Percentiles rank a stretch among this genome's conserved stretches.
These are phyloP conservation scores for Nothocercus nigrocapillus DNA, from an alignment of 2,113 vertebrate genomes.

Conservation along the genomic window DNA sequence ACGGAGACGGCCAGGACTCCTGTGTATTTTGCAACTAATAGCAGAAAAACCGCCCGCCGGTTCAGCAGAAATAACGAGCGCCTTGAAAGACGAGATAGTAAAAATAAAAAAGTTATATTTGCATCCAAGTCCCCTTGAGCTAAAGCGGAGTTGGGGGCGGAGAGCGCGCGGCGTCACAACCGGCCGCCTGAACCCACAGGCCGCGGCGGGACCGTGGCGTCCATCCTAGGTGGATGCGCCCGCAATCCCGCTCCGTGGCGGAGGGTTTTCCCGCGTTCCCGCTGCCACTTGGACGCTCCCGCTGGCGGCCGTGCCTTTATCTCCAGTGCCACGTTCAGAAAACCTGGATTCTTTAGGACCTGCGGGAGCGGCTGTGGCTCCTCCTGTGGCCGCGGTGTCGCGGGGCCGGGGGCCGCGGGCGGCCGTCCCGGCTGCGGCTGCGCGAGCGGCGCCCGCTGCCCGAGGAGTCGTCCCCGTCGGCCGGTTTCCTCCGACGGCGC, in stretches of 20 bases:
- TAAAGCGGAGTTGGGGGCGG: background rate
- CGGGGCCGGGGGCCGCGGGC: conserved; percentile 53
- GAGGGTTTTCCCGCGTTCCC: too few relatives aligned
- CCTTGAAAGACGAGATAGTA: background rate
- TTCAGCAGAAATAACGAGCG: fast-evolving
- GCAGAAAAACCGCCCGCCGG: background rate
- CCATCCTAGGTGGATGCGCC: background rate
- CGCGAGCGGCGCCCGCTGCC: conserved; percentile 56
- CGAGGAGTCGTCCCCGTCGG: background rate
- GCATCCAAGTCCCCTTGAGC: background rate
- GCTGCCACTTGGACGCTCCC: background rate
- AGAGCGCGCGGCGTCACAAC: background rate
- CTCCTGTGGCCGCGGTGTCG: background rate
- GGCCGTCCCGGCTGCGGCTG: conserved; percentile 16
- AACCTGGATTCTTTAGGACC: fast-evolving
- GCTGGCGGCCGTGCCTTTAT: fast-evolving
- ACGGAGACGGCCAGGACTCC: too few relatives aligned
- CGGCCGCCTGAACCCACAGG: too few relatives aligned
- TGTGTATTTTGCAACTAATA: background rate
- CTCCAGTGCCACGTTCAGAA: background rate
- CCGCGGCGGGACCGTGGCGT: too few relatives aligned
- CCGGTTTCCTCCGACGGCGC: conserved; percentile 59
- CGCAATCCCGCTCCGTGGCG: too few relatives aligned
- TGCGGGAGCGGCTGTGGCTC: conserved; percentile 25
- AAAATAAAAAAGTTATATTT: background rate